phyloP scores from a whole-genome alignment of 2,888 invertebrate genomes.

The Coremacera marginata region DNA sequence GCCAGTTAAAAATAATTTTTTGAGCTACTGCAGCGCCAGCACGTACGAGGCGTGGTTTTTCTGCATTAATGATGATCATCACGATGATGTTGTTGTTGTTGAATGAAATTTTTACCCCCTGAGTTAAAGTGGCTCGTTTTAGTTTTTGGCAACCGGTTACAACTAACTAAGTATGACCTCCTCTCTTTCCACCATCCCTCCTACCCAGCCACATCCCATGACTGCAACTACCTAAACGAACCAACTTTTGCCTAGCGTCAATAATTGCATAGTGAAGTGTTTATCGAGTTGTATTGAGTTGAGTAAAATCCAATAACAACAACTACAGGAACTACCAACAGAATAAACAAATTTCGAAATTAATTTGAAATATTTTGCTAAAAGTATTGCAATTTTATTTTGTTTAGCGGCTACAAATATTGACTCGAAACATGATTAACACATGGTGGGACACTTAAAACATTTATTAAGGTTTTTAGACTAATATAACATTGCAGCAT shows the following conservation, averaged over 20 bases:
- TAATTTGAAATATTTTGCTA: no score
- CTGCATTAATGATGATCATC: constrained; percentile 16
- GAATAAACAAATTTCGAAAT: no score
- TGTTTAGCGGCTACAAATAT: no score
- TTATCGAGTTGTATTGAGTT: constrained; percentile 16
- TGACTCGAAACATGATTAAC: no score
- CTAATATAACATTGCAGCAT: no score
- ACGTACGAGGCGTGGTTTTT: constrained; percentile 10
- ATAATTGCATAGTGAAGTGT: not conserved
- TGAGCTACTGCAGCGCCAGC: not conserved
- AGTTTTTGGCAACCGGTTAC: no score
- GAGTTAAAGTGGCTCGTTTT: no score
- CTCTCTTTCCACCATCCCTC: not conserved
- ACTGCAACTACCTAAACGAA: not conserved
- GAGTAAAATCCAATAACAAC: not conserved
- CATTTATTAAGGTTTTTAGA: no score
- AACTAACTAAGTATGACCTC: no score
- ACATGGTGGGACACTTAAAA: no score
- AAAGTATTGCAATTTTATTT: no score
- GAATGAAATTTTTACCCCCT: not conserved
- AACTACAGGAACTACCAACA: no score
- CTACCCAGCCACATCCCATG: not conserved
- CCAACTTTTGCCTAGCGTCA: constrained; percentile 1
- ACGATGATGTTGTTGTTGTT: not conserved
- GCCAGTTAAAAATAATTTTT: constrained; percentile 34